Conservation (phyloP, 2,888 invertebrate genomes). For the Lordiphosa andalusiaca region DNA sequence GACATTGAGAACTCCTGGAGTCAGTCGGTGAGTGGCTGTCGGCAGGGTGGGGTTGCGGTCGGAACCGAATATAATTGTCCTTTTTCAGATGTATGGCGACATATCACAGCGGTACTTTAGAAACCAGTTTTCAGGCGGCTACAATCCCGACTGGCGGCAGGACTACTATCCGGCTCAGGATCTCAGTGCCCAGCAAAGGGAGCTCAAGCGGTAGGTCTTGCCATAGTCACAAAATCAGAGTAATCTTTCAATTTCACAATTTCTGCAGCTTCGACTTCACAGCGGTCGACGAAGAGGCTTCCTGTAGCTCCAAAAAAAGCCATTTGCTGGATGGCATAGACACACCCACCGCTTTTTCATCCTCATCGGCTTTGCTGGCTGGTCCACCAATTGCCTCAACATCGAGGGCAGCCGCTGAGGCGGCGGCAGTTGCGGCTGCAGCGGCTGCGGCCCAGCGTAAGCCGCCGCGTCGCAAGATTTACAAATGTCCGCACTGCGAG, state of each 20-base stretch:
- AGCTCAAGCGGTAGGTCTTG: conserved; percentile 63
- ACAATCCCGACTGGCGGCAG: conserved; percentile 77
- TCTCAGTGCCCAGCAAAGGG: conserved; percentile 68
- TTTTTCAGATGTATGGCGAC: conserved; percentile 76
- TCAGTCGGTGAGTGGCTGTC: conserved; percentile 81
- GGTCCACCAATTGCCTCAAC: conserved; percentile 73
- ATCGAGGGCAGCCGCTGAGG: conserved; percentile 53
- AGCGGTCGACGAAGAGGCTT: conserved; percentile 48
- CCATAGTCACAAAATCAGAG: conserved; percentile 1
- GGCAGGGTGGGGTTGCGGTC: too few species aligned
- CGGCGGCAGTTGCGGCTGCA: conserved; percentile 45
- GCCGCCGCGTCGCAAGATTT: conserved; percentile 74
- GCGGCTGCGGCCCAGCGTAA: conserved; percentile 49
- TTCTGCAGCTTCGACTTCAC: conserved; percentile 54
- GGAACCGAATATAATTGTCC: too few species aligned
- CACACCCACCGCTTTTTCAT: conserved; percentile 60
- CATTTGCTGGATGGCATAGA: conserved; percentile 48
- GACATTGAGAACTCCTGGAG: conserved; percentile 88
- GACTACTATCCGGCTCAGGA: conserved; percentile 78
- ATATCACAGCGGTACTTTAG: conserved; percentile 77
- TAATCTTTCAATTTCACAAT: not conserved
- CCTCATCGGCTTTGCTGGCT: conserved; percentile 68
- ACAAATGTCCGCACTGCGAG: conserved; percentile 78
- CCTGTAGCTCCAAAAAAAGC: conserved; percentile 37
- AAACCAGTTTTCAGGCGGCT: conserved; percentile 68